These are phyloP conservation scores for Cepaea nemoralis DNA, from an alignment of 1,140 invertebrate species.

Conservation along the genomic window DNA sequence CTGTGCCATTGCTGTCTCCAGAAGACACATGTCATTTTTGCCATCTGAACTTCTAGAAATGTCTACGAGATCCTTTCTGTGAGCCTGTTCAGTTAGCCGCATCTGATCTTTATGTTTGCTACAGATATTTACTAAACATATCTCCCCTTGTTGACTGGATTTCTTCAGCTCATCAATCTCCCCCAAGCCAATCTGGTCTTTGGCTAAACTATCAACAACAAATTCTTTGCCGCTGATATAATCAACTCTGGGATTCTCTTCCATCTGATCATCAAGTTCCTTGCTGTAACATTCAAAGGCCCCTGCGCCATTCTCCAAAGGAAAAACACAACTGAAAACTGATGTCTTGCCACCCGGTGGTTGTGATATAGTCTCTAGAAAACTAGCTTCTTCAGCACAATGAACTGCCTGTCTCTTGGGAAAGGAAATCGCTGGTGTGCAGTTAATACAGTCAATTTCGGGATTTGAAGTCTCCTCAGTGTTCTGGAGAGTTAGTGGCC, in stretches of 20 bases:
- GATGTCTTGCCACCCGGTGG: neutral
- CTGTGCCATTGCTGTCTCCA: neutral
- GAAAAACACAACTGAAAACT: neutral
- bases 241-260: neutral
- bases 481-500: no score
- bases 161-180: neutral
- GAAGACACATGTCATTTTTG: neutral
- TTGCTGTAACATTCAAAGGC: neutral
- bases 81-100: neutral
- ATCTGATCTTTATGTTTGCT: neutral
- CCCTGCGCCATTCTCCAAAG: neutral
- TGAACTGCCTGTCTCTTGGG: no score
- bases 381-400: neutral
- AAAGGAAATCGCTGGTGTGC: no score
- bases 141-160: neutral
- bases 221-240: neutral
- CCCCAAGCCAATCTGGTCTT: neutral
- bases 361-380: neutral
- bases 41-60: neutral
- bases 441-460: no score
- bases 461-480: no score
- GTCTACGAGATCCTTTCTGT: neutral
- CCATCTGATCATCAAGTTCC: neutral
- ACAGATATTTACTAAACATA: neutral
- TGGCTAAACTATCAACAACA: neutral